Base-by-base conservation (phyloP, 2,797 vertebrate species). In the Mus minutoides region DNA sequence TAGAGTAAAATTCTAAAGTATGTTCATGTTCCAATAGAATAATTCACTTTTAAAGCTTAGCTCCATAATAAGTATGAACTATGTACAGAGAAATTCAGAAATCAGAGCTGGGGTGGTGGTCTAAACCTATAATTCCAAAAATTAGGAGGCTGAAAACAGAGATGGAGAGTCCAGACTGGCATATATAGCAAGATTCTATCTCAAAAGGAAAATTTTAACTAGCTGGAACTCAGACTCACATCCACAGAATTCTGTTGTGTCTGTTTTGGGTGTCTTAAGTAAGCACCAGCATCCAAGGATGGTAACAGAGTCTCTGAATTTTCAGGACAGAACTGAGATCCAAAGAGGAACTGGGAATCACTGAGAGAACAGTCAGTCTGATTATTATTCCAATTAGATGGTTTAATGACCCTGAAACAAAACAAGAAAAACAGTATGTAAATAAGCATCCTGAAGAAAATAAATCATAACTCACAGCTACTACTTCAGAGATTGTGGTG, bases 241-340 rank as follows among this genome's bases (percentile, higher is more conserved):
- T 99, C 99, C 97, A 99, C 98, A 95, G 99, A 99, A 98, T 98
- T 99, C 93, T 99, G 99, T 60, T 99, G 99, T 64, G 98, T 98
- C 69, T 96, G 97, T 96, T 96, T 98, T 46, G 98, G 98, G 78
- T 97, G 98, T 98, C 98, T 99, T 92, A 94, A 98, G 58, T 98
- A 98, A 2, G 97, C 92, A 97, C 97, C 98, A 96, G 98, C 97
- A 62, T 99, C 99, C 98, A 99, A 98, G 1, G 98, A 98, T 0
- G 96, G 87, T 0, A 97, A 99, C 52, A 97, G 87, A 0, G 90
- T 96, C 96, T 99, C 99, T 87, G 98, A 98, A n/a, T 98, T 99
- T 83, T 99, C 99, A 0, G 95, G 98, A 98, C 99, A 99, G 97
- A 99, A 99, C 98, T 99, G 99, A 90, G 99, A 99, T 91, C 99